Evolutionary conservation across 2,113 vertebrate genomes (phyloP).

Genomic region (Cheirogaleus medius): DNA sequence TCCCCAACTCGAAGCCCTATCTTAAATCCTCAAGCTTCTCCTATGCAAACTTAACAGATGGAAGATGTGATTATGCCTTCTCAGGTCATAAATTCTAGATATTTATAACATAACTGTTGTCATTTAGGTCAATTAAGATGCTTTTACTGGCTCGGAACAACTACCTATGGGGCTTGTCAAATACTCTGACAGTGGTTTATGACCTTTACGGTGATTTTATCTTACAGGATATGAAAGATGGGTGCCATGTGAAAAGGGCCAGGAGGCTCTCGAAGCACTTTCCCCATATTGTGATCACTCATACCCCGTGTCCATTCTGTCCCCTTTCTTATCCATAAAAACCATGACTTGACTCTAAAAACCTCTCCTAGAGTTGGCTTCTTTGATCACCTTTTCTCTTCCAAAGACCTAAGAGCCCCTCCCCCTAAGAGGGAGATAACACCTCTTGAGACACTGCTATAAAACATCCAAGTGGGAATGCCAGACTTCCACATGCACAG

Average conservation of each 20-base stretch:
- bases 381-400: conserved; percentile 51
- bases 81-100: conserved; percentile 78
- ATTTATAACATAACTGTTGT: conserved; percentile 81
- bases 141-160: conserved; percentile 72
- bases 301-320: conserved; percentile 28
- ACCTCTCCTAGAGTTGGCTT: conserved; percentile 51
- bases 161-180: conserved; percentile 68
- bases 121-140: conserved; percentile 81
- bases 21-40: conserved; percentile 69
- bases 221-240: conserved; percentile 72
- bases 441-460: conserved; percentile 8
- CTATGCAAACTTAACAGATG: conserved; percentile 74
- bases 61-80: conserved; percentile 72
- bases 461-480: conserved; percentile 48
- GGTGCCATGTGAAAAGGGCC: conserved; percentile 49
- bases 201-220: conserved; percentile 69
- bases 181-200: conserved; percentile 71
- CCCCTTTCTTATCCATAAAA: conserved; percentile 40
- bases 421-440: background rate
- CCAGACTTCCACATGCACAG: background rate
- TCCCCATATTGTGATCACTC: conserved; percentile 20
- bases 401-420: conserved; percentile 43
- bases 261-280: background rate
- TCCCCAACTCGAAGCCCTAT: conserved; percentile 64
- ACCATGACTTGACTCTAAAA: conserved; percentile 23